These are phyloP conservation scores for Calyptomena viridis DNA, from an alignment of 2,113 vertebrate genomes.

Conservation along the genomic window DNA sequence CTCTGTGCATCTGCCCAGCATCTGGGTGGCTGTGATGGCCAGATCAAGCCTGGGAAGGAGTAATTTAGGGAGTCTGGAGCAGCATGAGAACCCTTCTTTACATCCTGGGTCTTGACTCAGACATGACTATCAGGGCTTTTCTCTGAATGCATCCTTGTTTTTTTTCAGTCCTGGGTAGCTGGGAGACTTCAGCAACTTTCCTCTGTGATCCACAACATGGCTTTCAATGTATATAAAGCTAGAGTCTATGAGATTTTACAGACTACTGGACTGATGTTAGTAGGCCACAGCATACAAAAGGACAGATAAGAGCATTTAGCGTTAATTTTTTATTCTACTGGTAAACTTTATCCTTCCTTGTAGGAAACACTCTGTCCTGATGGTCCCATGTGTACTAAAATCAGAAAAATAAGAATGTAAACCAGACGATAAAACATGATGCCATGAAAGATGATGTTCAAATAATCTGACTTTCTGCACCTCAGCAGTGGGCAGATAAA, in stretches of 20 bases:
- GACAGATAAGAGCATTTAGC: background rate
- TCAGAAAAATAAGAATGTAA: background rate
- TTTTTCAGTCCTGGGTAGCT: background rate
- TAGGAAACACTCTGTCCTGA: background rate
- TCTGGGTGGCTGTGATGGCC: background rate
- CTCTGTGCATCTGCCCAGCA: rapidly evolving
- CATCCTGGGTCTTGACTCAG: background rate
- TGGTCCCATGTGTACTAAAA: background rate
- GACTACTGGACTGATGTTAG: background rate
- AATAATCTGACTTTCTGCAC: background rate
- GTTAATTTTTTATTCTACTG: background rate
- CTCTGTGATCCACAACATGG: background rate
- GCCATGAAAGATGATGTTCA: background rate
- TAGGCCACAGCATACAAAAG: background rate
- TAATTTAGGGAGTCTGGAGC: background rate
- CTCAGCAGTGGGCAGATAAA: background rate
- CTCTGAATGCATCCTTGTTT: background rate
- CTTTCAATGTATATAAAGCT: background rate
- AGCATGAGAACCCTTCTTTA: background rate
- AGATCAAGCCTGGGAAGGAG: background rate
- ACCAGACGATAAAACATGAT: background rate
- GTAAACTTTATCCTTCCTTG: background rate
- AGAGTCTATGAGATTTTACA: background rate
- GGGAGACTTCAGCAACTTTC: background rate
- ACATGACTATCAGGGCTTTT: background rate